A percentile compares a stretch with the other conserved stretches of the same genome.
Conservation (phyloP, 2,113 vertebrate genomes). For the Ailuropoda melanoleuca region DNA sequence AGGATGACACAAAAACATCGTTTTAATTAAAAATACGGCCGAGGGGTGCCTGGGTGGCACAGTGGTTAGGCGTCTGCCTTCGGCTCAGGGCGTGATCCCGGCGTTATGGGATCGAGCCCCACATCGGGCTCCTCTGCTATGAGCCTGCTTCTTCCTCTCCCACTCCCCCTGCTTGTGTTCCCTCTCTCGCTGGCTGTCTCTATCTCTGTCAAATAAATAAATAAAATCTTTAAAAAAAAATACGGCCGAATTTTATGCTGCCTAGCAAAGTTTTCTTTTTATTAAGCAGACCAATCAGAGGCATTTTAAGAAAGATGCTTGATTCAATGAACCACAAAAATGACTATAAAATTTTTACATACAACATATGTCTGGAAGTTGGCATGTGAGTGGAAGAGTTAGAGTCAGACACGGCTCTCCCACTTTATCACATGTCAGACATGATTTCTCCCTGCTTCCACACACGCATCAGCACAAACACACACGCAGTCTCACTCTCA, state of each 20-base stretch:
- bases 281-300: slow-evolving; percentile 47
- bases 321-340: slow-evolving; percentile 30
- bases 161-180: no score
- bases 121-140: no score
- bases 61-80: no score
- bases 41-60: no score
- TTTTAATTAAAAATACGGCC: slow-evolving; percentile 25
- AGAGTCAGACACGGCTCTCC: neutral
- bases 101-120: no score
- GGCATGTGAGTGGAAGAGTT: neutral
- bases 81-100: no score
- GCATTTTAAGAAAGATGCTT: slow-evolving; percentile 25
- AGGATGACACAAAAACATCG: neutral
- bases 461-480: neutral
- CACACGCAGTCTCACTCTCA: neutral
- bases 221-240: no score
- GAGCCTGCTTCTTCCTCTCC: no score
- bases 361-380: neutral
- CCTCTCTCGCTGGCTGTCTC: no score
- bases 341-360: slow-evolving; percentile 11
- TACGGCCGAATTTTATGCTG: neutral
- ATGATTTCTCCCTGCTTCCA: no score
- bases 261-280: slow-evolving; percentile 18
- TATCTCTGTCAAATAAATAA: no score
- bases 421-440: neutral